Evolutionary conservation across 2,888 invertebrate species (phyloP).

Genomic region (Pseudoips prasinana): DNA sequence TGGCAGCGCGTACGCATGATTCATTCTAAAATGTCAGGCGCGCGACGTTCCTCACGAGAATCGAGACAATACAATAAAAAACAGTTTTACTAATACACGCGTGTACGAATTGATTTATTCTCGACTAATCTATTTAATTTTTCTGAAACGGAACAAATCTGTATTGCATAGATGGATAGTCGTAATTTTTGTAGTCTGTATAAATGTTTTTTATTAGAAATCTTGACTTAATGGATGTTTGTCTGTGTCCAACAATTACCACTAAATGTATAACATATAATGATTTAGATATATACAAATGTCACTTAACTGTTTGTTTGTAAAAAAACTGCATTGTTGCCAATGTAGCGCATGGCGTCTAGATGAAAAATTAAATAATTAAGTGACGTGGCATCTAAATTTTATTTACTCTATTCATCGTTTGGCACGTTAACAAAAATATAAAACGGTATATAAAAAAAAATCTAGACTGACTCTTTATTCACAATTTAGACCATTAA

Average conservation of each 20-base stretch:
- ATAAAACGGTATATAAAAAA: not conserved
- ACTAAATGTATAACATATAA: no score
- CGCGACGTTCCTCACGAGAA: conserved; percentile 7
- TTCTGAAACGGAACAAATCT: conserved; percentile 17
- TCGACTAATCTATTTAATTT: conserved; percentile 27
- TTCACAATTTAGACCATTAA: not conserved
- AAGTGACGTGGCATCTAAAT: no score
- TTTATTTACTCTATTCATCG: no score
- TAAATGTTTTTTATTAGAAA: conserved; percentile 2
- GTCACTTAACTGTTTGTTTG: no score
- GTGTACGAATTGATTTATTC: conserved; percentile 28
- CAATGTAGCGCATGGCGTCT: no score
- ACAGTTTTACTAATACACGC: not conserved
- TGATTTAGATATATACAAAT: no score
- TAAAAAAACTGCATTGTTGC: no score
- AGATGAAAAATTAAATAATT: no score
- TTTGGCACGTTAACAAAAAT: not conserved
- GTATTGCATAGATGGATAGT: conserved; percentile 17
- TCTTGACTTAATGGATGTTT: no score
- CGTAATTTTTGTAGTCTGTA: conserved; percentile 3
- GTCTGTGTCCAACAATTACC: no score
- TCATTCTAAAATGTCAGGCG: conserved; percentile 41
- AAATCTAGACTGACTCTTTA: not conserved
- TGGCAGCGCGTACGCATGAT: conserved; percentile 40
- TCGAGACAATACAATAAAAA: conserved; percentile 5